Conservation (phyloP, 2,113 vertebrate genomes). For the Oostethus manadensis region DNA sequence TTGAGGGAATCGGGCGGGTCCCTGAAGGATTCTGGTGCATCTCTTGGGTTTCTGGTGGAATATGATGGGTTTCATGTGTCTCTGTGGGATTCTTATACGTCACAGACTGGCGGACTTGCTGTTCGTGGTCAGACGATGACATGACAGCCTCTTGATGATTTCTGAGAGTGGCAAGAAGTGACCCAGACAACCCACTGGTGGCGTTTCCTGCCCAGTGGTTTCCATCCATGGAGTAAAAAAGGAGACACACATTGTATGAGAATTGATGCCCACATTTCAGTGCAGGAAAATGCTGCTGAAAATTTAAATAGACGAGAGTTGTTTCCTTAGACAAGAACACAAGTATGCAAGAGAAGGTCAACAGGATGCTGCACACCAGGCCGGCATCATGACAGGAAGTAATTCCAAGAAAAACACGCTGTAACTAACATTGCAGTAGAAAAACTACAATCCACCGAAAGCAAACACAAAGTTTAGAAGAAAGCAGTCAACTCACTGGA, state of each 20-base stretch:
- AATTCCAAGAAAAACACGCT: neutral
- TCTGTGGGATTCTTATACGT: too few relatives aligned
- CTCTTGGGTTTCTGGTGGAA: neutral
- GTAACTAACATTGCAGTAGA: too few relatives aligned
- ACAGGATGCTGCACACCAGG: too few relatives aligned
- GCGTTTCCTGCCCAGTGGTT: constrained; percentile 46
- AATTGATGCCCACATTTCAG: neutral
- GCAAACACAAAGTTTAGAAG: neutral
- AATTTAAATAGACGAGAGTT: too few relatives aligned
- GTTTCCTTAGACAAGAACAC: neutral
- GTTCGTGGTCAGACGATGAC: constrained; percentile 9
- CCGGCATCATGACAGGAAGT: neutral
- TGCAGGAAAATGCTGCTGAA: neutral
- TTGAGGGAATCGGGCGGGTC: neutral
- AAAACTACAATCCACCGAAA: too few relatives aligned
- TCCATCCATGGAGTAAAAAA: constrained; percentile 48
- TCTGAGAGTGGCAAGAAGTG: constrained; percentile 31
- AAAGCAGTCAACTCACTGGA: neutral
- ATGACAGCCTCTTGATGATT: neutral
- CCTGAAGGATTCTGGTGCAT: too few relatives aligned
- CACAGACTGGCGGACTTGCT: neutral
- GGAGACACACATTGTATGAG: neutral
- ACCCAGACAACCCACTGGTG: constrained; percentile 26
- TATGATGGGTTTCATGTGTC: too few relatives aligned
- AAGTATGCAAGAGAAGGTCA: too few relatives aligned